Conservation (phyloP, 2,797 vertebrate species). For the Phylloscopus collybita region DNA sequence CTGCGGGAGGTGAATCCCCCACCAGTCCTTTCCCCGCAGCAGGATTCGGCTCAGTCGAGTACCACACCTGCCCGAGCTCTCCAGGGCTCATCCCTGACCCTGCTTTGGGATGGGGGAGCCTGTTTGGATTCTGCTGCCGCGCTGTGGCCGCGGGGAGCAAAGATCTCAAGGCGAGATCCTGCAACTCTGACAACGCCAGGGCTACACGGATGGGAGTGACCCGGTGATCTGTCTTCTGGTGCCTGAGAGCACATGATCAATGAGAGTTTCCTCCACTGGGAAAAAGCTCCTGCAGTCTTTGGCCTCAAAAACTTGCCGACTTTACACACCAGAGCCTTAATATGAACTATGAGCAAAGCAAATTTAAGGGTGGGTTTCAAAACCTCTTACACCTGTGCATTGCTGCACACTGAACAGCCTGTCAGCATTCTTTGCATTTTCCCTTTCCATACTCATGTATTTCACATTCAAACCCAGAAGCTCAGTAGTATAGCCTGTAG, state of each 20-base stretch:
- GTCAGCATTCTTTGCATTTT: background rate
- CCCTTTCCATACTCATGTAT: background rate
- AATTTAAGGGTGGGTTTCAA: background rate
- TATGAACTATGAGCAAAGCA: slow-evolving; percentile 11
- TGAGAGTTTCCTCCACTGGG: slow-evolving; percentile 24
- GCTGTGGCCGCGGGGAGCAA: background rate
- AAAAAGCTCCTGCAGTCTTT: slow-evolving; percentile 29
- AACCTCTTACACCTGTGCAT: background rate
- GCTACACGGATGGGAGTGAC: no score
- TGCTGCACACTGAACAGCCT: background rate
- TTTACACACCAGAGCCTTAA: slow-evolving; percentile 9
- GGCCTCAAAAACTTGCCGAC: slow-evolving; percentile 4
- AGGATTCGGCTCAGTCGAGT: background rate
- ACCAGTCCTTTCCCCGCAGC: background rate
- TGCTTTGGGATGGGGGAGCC: background rate
- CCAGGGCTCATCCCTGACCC: accelerated
- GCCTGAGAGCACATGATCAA: slow-evolving; percentile 44
- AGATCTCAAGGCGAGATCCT: background rate
- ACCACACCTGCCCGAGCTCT: background rate
- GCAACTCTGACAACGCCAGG: accelerated
- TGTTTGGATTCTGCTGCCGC: slow-evolving; percentile 45
- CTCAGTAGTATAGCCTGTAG: background rate
- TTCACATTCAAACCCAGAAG: background rate
- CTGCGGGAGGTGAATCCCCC: background rate
- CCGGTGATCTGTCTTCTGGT: background rate